Base-by-base conservation (phyloP, 2,113 vertebrate species). In the Calonectris borealis region DNA sequence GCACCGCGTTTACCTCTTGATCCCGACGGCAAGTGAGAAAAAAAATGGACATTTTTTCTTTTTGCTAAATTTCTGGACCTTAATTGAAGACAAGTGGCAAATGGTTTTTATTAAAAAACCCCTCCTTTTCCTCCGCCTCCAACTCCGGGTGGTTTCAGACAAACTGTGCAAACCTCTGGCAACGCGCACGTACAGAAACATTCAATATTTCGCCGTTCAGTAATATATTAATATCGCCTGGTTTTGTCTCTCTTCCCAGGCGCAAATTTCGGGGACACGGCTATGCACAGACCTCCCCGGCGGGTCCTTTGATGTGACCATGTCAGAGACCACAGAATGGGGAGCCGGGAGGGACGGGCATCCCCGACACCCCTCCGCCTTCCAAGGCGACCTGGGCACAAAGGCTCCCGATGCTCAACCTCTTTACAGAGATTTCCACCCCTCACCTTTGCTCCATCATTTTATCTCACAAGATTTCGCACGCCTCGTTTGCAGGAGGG, bases 61-160 rank as follows among this genome's bases (percentile, higher is more conserved):
- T 91, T 91, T 38, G 48, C 36, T 87, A 75, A 54, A 90, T 95
- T 86, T 96, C 79, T 86, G 58, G 51, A 80, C 16, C 42, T 9
- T 96, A 93, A 95, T 92, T 90, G 94, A 94, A 97, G 90, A 90
- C 88, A 96, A 97, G 90, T 44, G 92, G 31, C 95, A 94, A 96
- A 94, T 90, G 90, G 62, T 92, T 96, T 90, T 84, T 92, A 96
- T 93, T 96, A 93, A 94, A 68, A 19, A 11, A 83, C 38, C 58
- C 49, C 65, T 68, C 52, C 77, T 8, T 72, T 44, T 36, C 81
- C 88, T 70, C 84, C 90, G 79, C 83, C 92, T 95, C 58, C 83
- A 86, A 19, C 89, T 58, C 90, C 57, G 78, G 58, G 85, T 83
- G 88, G 90, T 94, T 95, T 70, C 95, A 96, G 86, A 44, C 72